A percentile compares a stretch with the other conserved stretches of the same genome.
These are phyloP conservation scores for Ramazzottius varieornatus DNA, from an alignment of 2,888 invertebrate species.

Conservation along the genomic window DNA sequence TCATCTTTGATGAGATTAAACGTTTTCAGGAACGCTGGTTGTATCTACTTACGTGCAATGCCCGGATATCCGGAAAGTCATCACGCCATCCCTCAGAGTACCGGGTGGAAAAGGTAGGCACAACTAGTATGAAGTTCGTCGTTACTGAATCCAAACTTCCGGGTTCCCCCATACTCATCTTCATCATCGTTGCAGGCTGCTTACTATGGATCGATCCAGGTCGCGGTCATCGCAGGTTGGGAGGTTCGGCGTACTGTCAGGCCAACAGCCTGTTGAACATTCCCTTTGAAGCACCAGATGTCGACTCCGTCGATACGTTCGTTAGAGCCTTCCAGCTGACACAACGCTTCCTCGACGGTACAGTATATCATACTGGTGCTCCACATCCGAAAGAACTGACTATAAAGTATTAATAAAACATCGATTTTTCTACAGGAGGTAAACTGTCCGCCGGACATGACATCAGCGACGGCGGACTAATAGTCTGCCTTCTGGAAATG, in stretches of 20 bases:
- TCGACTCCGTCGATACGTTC: constrained; percentile 40
- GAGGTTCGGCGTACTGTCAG: constrained; percentile 76
- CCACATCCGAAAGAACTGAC: too few relatives aligned
- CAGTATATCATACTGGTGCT: too few relatives aligned
- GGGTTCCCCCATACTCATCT: neutral
- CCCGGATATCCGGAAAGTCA: constrained; percentile 49
- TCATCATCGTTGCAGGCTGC: constrained; percentile 26
- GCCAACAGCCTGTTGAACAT: constrained; percentile 56
- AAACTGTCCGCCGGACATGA: constrained; percentile 58
- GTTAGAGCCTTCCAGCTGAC: constrained; percentile 51
- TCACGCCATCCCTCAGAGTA: constrained; percentile 69
- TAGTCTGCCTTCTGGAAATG: constrained; percentile 76
- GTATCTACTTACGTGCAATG: constrained; percentile 89
- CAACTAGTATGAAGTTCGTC: too few relatives aligned
- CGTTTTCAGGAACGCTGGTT: constrained; percentile 56
- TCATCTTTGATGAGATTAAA: neutral
- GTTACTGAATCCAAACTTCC: neutral
- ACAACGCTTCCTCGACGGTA: constrained; percentile 51
- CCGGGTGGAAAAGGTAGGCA: constrained; percentile 25
- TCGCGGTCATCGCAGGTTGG: constrained; percentile 43
- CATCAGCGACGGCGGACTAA: constrained; percentile 78
- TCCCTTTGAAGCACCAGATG: constrained; percentile 41
- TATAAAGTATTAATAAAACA: too few relatives aligned
- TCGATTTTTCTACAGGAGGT: constrained; percentile 3
- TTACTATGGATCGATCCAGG: constrained; percentile 54